Percentiles rank a stretch among this genome's conserved stretches.
phyloP scores from a whole-genome alignment of 2,113 vertebrate genomes.

The Xiphorhynchus elegans region DNA sequence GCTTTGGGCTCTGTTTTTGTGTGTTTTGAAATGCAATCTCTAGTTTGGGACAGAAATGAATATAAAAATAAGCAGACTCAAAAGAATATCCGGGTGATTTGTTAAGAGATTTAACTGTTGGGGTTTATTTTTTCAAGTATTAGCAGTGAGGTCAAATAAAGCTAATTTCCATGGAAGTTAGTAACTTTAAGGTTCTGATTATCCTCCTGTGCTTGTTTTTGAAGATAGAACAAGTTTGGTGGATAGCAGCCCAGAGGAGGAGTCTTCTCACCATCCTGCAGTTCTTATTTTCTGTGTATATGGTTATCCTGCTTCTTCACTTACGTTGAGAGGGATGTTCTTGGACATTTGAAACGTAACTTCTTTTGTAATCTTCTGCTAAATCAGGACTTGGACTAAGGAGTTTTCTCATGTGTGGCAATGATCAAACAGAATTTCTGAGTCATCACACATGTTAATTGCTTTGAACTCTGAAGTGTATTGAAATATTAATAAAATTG shows the following conservation, averaged over 20 bases:
- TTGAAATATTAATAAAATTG: not conserved
- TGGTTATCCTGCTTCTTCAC: not conserved
- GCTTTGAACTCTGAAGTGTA: not conserved
- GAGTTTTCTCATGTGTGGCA: not conserved
- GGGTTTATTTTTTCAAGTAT: not conserved
- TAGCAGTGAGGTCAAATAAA: not conserved
- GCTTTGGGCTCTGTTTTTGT: not conserved
- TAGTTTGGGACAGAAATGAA: not conserved
- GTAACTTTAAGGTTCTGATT: not conserved
- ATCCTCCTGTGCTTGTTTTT: not conserved
- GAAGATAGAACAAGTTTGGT: not conserved
- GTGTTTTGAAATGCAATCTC: not conserved
- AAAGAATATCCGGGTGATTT: not conserved
- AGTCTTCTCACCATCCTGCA: not conserved
- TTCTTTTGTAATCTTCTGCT: not conserved
- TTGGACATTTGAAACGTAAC: not conserved
- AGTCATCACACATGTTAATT: not conserved
- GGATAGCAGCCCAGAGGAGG: not conserved
- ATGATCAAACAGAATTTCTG: not conserved
- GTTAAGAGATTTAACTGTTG: not conserved
- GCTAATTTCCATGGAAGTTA: not conserved
- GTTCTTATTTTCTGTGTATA: not conserved
- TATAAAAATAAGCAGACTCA: not conserved
- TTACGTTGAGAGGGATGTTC: not conserved
- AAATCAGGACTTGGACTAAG: not conserved